A percentile compares a stretch with the other conserved stretches of the same genome.
phyloP scores from a whole-genome alignment of 2,797 vertebrate species.

The Pipistrellus pipistrellus region DNA sequence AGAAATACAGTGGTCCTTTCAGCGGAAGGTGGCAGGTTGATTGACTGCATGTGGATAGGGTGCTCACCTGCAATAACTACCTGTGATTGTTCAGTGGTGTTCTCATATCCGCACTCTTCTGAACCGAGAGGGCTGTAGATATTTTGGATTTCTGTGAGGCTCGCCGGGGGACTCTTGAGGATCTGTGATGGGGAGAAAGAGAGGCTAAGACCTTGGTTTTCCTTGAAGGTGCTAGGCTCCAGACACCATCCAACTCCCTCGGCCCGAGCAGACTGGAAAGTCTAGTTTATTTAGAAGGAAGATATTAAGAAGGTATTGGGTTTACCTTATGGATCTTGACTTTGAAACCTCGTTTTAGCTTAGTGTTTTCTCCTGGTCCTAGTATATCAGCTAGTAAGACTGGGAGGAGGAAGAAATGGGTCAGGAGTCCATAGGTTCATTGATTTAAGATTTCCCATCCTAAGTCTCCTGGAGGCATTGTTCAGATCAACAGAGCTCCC shows the following conservation, averaged over 20 bases:
- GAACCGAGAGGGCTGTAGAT: neutral
- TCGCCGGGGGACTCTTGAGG: neutral
- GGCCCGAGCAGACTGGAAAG: neutral
- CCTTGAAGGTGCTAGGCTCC: neutral
- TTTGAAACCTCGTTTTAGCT: neutral
- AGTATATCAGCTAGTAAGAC: neutral
- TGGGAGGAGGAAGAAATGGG: neutral
- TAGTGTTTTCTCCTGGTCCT: neutral
- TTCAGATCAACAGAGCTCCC: neutral
- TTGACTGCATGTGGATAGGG: neutral
- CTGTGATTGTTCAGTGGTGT: neutral
- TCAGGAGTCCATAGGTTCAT: neutral
- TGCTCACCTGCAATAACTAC: constrained; percentile 19
- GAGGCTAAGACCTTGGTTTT: neutral
- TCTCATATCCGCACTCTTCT: neutral
- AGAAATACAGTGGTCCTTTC: neutral
- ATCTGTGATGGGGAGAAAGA: neutral
- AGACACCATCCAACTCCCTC: neutral
- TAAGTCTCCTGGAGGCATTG: neutral
- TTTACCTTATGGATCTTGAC: neutral
- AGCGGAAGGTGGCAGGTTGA: neutral
- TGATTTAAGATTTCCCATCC: neutral
- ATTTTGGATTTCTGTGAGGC: rapidly evolving
- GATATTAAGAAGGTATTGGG: neutral
- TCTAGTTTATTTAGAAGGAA: neutral